Evolutionary conservation across 2,113 vertebrate genomes (phyloP).

Genomic region (Numenius arquata): DNA sequence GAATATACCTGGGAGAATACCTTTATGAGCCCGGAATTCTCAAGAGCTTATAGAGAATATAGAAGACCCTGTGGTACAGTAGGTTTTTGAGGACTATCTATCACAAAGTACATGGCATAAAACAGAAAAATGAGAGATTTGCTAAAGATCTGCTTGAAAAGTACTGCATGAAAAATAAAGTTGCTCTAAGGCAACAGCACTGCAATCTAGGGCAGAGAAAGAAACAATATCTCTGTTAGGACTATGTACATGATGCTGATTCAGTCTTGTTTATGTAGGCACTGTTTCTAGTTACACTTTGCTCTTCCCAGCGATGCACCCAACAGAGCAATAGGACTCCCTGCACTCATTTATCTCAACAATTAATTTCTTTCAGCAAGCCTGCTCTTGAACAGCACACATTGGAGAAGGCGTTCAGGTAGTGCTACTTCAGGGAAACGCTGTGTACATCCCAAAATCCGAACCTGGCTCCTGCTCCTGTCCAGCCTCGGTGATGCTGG

Average conservation of each 20-base stretch:
- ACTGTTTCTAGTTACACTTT: neutral
- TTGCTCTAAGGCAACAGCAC: neutral
- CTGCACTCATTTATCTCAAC: neutral
- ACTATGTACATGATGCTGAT: rapidly evolving
- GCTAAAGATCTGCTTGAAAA: neutral
- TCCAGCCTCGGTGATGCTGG: neutral
- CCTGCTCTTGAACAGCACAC: neutral
- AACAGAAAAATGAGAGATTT: rapidly evolving
- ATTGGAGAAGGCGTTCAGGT: neutral
- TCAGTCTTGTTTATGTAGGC: neutral
- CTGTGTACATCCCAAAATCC: neutral
- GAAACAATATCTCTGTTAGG: neutral
- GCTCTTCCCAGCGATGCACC: neutral
- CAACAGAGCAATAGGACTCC: neutral
- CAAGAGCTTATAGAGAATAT: neutral
- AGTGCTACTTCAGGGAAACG: neutral
- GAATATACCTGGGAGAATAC: too few species aligned
- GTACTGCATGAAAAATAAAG: neutral
- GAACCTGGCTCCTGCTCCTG: neutral
- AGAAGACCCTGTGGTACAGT: neutral
- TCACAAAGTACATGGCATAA: neutral
- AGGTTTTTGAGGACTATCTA: neutral
- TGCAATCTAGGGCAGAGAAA: neutral
- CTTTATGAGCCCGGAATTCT: neutral
- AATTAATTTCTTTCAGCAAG: neutral